Percentiles rank a stretch among this genome's conserved stretches.
Evolutionary conservation across 2,797 vertebrate genomes (phyloP).

Genomic region (Spinibarbus caldwelli): DNA sequence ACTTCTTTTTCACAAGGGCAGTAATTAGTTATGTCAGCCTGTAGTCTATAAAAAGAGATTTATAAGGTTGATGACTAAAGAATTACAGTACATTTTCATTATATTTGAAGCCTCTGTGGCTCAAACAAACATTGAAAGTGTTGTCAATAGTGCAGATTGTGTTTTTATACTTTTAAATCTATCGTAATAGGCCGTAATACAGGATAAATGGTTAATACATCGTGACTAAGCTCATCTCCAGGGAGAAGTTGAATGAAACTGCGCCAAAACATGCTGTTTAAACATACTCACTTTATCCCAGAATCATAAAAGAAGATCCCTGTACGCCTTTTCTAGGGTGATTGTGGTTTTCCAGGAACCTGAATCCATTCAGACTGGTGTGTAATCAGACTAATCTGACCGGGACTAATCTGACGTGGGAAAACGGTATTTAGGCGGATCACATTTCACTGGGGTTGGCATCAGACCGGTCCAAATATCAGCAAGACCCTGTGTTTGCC

Average conservation of each 20-base stretch:
- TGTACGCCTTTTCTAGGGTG: constrained; percentile 23
- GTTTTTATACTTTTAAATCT: constrained; percentile 73
- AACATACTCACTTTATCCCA: constrained; percentile 32
- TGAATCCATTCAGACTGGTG: constrained; percentile 41
- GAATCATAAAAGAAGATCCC: constrained; percentile 19
- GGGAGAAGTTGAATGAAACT: constrained; percentile 18
- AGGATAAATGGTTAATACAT: not conserved
- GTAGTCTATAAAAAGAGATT: not conserved
- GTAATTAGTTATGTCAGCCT: not conserved
- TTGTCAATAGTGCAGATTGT: not conserved
- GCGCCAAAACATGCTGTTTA: constrained; percentile 28
- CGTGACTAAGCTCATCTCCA: constrained; percentile 2
- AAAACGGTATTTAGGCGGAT: constrained; percentile 9
- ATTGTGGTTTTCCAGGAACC: constrained; percentile 38
- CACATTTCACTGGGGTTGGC: constrained; percentile 45
- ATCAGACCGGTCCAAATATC: not conserved
- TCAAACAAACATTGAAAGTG: not conserved
- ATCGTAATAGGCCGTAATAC: not conserved
- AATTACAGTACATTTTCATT: not conserved
- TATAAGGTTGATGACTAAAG: not conserved
- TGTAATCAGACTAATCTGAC: constrained; percentile 46
- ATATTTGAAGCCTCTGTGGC: not conserved
- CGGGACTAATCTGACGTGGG: constrained; percentile 25
- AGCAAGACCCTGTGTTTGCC: not conserved
- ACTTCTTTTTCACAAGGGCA: not conserved